phyloP scores from a whole-genome alignment of 1,140 invertebrate species.

The Eriosoma lanigerum region DNA sequence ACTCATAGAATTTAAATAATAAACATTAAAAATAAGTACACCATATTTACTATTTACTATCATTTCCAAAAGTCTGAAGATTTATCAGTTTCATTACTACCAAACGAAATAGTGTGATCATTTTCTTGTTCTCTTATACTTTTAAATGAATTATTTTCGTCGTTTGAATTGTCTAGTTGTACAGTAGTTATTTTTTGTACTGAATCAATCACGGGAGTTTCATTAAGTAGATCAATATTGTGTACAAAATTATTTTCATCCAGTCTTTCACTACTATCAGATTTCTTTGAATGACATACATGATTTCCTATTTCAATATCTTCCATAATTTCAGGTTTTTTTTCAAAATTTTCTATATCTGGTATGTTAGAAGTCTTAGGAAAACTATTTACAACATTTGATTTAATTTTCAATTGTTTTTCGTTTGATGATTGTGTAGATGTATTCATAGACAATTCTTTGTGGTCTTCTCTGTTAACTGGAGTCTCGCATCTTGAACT shows the following conservation, averaged over 20 bases:
- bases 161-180: neutral
- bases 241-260: neutral
- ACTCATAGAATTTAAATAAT: no score
- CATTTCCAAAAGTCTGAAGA: constrained; percentile 33
- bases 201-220: neutral
- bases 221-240: neutral
- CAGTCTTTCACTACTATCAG: neutral
- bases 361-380: neutral
- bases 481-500: neutral
- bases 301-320: neutral
- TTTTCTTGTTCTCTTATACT: constrained; percentile 18
- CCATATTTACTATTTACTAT: neutral
- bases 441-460: neutral
- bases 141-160: neutral
- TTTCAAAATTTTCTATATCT: neutral
- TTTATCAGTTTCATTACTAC: constrained; percentile 42
- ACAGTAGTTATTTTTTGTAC: neutral
- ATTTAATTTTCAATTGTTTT: neutral
- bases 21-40: neutral
- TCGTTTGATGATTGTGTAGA: neutral
- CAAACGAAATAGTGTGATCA: constrained; percentile 39
- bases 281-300: neutral
- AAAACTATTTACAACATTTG: neutral
- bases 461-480: neutral
- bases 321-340: neutral